phyloP scores from a whole-genome alignment of 1,140 invertebrate species.

The Drosophila gunungcola region DNA sequence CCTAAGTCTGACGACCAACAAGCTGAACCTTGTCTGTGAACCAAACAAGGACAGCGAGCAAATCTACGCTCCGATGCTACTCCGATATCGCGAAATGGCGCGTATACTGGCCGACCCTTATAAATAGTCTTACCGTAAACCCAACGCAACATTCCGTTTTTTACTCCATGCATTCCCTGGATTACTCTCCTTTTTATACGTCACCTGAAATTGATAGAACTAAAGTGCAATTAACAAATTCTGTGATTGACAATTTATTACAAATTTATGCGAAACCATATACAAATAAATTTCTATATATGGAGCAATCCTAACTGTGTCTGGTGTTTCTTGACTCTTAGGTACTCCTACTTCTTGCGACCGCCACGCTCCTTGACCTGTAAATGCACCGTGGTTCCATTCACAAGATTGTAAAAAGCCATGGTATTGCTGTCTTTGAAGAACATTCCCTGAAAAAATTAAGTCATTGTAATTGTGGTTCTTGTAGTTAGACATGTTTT shows the following conservation, averaged over 20 bases:
- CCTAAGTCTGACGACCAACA: conserved; percentile 64
- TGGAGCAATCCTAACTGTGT: conserved; percentile 18
- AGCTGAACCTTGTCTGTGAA: conserved; percentile 86
- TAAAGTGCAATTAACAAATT: conserved; percentile 77
- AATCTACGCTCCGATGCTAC: conserved; percentile 88
- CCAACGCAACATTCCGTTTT: conserved; percentile 28
- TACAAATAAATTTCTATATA: conserved; percentile 61
- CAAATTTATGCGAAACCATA: conserved; percentile 68
- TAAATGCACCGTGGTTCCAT: conserved; percentile 93
- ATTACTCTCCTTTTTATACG: conserved; percentile 38
- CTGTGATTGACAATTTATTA: conserved; percentile 77
- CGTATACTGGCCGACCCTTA: conserved; percentile 25
- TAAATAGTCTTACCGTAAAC: conserved; percentile 1
- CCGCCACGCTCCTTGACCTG: conserved; percentile 99
- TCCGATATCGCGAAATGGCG: conserved; percentile 86
- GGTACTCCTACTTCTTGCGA: conserved; percentile 94
- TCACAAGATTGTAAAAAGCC: conserved; percentile 97
- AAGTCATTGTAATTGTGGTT: conserved; percentile 7
- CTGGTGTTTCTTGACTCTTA: conserved; percentile 1
- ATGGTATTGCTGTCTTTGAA: conserved; percentile 98
- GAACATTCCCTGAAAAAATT: conserved; percentile 94
- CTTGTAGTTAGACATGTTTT: neutral
- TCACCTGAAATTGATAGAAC: conserved; percentile 44
- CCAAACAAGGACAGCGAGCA: conserved; percentile 88
- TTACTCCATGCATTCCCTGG: conserved; percentile 30